phyloP scores from a whole-genome alignment of 2,113 vertebrate species.

The Gallinago jamesoni region DNA sequence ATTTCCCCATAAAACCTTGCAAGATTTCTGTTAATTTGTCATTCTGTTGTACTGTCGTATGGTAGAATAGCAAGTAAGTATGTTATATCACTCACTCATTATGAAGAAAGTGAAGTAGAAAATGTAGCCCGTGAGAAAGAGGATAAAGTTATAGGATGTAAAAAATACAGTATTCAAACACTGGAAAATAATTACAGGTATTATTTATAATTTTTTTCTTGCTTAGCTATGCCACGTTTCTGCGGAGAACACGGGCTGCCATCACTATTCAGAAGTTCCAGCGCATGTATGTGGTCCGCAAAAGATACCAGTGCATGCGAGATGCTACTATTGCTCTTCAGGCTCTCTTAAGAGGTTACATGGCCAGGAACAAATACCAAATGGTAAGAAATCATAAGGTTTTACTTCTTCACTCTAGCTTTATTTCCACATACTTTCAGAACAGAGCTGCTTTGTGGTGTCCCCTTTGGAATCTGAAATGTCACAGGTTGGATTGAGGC shows the following conservation, averaged over 20 bases:
- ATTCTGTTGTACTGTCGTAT: neutral
- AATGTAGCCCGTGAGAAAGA: neutral
- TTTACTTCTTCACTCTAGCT: neutral
- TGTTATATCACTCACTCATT: neutral
- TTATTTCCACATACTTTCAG: neutral
- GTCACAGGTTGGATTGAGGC: neutral
- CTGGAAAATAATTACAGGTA: neutral
- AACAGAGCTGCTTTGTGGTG: neutral
- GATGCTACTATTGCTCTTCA: slow-evolving; percentile 86
- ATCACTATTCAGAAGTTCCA: slow-evolving; percentile 91
- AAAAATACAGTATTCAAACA: neutral
- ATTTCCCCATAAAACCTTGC: neutral
- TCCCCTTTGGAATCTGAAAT: neutral
- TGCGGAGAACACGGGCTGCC: slow-evolving; percentile 89
- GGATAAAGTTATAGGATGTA: neutral
- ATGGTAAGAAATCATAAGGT: slow-evolving; percentile 73
- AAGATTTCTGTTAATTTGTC: neutral
- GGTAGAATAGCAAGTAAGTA: neutral
- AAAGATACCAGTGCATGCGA: slow-evolving; percentile 80
- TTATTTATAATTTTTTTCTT: neutral
- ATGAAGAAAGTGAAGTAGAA: neutral
- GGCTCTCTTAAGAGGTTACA: slow-evolving; percentile 88
- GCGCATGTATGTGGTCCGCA: slow-evolving; percentile 86
- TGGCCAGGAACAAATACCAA: slow-evolving; percentile 88
- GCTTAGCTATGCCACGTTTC: slow-evolving; percentile 86